A percentile compares a stretch with the other conserved stretches of the same genome.
Evolutionary conservation across 2,113 vertebrate genomes (phyloP).

Genomic region (Zosterops borbonicus): DNA sequence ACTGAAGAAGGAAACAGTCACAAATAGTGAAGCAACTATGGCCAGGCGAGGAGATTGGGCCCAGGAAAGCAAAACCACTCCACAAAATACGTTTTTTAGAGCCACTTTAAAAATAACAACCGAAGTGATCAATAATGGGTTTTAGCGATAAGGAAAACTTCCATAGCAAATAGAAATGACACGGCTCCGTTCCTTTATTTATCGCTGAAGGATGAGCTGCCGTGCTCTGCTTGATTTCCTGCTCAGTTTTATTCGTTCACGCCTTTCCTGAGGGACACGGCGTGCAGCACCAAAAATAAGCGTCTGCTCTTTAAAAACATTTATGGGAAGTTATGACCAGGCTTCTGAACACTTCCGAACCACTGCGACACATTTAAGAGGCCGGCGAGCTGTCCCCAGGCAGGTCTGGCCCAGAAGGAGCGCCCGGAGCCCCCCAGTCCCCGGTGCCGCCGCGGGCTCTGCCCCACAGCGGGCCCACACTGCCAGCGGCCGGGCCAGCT

Average conservation of each 20-base stretch:
- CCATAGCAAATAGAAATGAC: accelerated
- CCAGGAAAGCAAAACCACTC: neutral
- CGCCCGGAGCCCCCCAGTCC: neutral
- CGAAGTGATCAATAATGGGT: neutral
- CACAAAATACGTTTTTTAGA: neutral
- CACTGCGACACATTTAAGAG: accelerated
- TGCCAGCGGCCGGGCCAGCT: accelerated
- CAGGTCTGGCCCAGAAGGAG: too few species aligned
- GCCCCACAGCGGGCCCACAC: neutral
- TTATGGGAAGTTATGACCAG: neutral
- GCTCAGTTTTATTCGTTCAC: neutral
- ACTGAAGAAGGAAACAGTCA: accelerated
- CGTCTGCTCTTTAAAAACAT: neutral
- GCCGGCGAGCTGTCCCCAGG: neutral
- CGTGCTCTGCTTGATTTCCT: neutral
- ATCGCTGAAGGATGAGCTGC: neutral
- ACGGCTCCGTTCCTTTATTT: neutral
- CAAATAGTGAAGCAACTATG: neutral
- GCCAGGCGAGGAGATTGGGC: accelerated
- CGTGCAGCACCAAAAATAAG: neutral
- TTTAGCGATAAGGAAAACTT: neutral
- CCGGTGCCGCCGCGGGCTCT: neutral
- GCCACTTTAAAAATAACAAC: neutral
- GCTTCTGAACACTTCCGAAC: neutral
- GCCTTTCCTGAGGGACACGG: accelerated